phyloP scores from a whole-genome alignment of 2,113 vertebrate genomes.

The Trachemys scripta region DNA sequence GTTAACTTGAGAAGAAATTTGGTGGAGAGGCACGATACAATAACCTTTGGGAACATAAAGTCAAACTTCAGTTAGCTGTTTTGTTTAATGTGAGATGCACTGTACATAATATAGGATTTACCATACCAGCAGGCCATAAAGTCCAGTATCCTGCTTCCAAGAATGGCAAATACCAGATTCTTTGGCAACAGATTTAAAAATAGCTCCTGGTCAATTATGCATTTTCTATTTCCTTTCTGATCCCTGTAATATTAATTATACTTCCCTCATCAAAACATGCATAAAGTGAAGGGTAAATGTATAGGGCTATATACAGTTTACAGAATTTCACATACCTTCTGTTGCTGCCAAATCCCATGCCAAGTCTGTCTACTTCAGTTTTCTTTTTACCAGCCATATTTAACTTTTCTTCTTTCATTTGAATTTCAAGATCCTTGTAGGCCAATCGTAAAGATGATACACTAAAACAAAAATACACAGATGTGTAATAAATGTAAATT shows the following conservation, averaged over 20 bases:
- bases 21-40: background rate
- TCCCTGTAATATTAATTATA: background rate
- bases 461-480: slow-evolving; percentile 68
- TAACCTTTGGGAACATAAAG: background rate
- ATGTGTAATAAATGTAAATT: background rate
- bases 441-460: slow-evolving; percentile 87
- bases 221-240: background rate
- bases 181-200: background rate
- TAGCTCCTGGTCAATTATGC: background rate
- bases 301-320: background rate
- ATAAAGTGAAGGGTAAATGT: background rate
- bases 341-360: slow-evolving; percentile 89
- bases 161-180: background rate
- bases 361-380: slow-evolving; percentile 89
- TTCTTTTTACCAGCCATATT: slow-evolving; percentile 86
- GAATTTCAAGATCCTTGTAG: slow-evolving; percentile 90
- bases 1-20: background rate
- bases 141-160: background rate
- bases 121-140: background rate
- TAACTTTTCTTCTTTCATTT: slow-evolving; percentile 85
- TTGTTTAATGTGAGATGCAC: background rate
- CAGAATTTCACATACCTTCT: slow-evolving; percentile 70
- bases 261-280: background rate
- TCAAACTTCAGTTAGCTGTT: background rate
- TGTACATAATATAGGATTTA: background rate